phyloP scores from a whole-genome alignment of 2,113 vertebrate genomes.

The Corvus cornix region DNA sequence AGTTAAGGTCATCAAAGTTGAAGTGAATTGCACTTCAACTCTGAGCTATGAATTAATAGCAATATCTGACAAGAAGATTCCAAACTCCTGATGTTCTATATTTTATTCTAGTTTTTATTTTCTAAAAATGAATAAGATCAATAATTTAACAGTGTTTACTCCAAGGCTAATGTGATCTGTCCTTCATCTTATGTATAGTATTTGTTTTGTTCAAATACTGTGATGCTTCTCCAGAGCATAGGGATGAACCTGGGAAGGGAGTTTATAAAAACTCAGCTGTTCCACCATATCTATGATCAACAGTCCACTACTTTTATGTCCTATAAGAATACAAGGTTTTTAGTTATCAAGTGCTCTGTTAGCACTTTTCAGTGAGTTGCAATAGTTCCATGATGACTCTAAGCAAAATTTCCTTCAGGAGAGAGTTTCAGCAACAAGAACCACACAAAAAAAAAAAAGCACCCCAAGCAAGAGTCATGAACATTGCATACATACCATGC shows the following conservation, averaged over 20 bases:
- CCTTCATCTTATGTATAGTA: background rate
- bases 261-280: background rate
- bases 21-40: background rate
- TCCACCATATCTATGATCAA: background rate
- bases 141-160: background rate
- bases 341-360: background rate
- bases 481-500: constrained; percentile 82
- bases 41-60: background rate
- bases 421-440: background rate
- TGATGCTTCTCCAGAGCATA: background rate
- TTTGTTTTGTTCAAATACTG: background rate
- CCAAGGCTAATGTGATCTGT: background rate
- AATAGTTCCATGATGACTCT: background rate
- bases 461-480: background rate
- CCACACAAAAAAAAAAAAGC: background rate
- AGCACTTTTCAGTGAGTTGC: background rate
- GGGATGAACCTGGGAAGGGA: background rate
- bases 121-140: background rate
- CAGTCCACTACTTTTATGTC: background rate
- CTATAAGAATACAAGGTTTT: background rate
- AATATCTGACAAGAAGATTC: background rate
- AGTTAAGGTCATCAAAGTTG: background rate
- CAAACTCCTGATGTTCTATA: background rate
- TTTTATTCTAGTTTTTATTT: background rate
- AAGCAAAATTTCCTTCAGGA: background rate